A percentile compares a stretch with the other conserved stretches of the same genome.
These are phyloP conservation scores for Cotesia chilonis DNA, from an alignment of 1,140 invertebrate genomes.

Conservation along the genomic window DNA sequence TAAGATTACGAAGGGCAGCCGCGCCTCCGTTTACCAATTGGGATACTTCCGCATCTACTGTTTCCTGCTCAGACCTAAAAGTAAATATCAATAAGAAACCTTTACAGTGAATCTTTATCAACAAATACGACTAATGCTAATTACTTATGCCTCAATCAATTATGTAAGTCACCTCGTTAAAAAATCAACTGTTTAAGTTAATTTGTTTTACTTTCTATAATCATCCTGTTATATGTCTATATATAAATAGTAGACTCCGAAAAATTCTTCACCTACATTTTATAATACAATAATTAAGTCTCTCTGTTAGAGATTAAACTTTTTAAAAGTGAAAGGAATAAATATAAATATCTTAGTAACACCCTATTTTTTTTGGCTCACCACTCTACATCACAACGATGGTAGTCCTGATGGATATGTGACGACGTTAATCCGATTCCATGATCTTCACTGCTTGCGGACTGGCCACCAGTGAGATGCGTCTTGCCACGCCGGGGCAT, in stretches of 20 bases:
- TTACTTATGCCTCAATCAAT: background rate
- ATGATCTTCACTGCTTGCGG: conserved; percentile 30
- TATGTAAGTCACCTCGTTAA: background rate
- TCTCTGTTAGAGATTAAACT: background rate
- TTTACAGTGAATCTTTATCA: conserved; percentile 18
- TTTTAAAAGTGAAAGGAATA: conserved; percentile 13
- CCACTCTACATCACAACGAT: conserved; percentile 36
- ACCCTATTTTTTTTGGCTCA: conserved; percentile 14
- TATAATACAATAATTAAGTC: background rate
- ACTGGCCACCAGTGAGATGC: conserved; percentile 42
- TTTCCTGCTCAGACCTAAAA: conserved; percentile 51
- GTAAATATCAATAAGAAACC: background rate
- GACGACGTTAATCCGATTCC: conserved; percentile 12
- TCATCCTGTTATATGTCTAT: background rate
- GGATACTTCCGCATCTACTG: conserved; percentile 49
- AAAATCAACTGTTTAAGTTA: background rate
- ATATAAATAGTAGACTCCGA: background rate
- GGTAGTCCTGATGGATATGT: conserved; percentile 30
- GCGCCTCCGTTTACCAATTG: conserved; percentile 44
- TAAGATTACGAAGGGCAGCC: conserved; percentile 42
- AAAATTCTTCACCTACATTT: conserved; percentile 4
- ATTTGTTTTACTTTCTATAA: background rate
- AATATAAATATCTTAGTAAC: background rate
- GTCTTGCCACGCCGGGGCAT: conserved; percentile 50
- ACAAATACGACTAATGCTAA: background rate